phyloP scores from a whole-genome alignment of 2,797 vertebrate genomes.

The Sandelia bainsii region DNA sequence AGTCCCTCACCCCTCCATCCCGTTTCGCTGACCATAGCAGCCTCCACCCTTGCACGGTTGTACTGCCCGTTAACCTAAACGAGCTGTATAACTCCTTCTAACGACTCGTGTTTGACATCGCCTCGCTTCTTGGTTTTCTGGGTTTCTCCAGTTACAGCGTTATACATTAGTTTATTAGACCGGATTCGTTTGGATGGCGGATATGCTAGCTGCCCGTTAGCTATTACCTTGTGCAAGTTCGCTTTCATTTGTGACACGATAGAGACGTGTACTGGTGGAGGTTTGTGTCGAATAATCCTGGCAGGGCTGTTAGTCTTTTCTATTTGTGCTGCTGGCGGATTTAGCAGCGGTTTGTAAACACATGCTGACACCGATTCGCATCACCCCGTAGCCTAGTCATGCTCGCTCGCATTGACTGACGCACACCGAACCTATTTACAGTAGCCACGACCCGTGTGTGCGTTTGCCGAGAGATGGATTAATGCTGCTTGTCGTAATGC shows the following conservation, averaged over 20 bases:
- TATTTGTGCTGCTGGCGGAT: slow-evolving; percentile 15
- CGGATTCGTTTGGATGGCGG: slow-evolving; percentile 15
- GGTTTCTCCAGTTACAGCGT: not conserved
- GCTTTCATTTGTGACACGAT: not conserved
- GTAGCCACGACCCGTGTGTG: not conserved
- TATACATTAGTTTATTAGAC: not conserved
- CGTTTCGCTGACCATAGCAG: slow-evolving; percentile 3
- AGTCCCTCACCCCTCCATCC: not conserved
- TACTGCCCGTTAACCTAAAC: not conserved
- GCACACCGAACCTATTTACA: slow-evolving; percentile 25
- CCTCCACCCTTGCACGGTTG: slow-evolving; percentile 5
- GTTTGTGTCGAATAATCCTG: not conserved
- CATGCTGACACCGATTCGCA: slow-evolving; percentile 54
- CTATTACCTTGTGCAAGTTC: not conserved
- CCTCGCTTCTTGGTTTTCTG: not conserved
- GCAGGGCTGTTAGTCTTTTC: not conserved
- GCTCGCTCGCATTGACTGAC: not conserved
- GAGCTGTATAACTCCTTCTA: not conserved
- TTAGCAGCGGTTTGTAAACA: slow-evolving; percentile 58
- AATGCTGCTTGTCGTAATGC: slow-evolving; percentile 7
- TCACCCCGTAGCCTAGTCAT: slow-evolving; percentile 13
- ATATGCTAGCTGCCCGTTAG: slow-evolving; percentile 38
- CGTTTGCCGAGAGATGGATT: slow-evolving; percentile 8
- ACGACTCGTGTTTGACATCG: not conserved
- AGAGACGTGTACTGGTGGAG: not conserved